Percentiles rank a stretch among this genome's conserved stretches.
phyloP scores from a whole-genome alignment of 2,113 vertebrate species.

The Lates calcarifer region DNA sequence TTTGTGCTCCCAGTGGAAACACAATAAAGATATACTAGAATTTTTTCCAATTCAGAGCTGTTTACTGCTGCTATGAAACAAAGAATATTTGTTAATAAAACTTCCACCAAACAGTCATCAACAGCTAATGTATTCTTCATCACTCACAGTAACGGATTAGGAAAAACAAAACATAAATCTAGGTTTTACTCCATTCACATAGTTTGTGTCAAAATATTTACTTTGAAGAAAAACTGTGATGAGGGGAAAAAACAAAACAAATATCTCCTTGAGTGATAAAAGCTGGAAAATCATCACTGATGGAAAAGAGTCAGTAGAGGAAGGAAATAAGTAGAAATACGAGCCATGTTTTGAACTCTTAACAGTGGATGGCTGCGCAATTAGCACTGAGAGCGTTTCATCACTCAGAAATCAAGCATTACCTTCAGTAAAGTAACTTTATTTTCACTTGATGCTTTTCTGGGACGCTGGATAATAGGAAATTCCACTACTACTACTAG shows the following conservation, averaged over 20 bases:
- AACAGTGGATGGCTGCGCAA: not conserved
- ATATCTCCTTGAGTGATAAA: not conserved
- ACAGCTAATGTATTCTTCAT: not conserved
- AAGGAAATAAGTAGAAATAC: not conserved
- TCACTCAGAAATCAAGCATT: not conserved
- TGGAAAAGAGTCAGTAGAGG: not conserved
- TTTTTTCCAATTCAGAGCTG: not conserved
- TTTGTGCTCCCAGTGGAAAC: constrained; percentile 7
- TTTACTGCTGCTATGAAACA: constrained; percentile 11
- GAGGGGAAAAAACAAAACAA: not conserved
- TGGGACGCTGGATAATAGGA: constrained; percentile 4
- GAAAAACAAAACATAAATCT: not conserved
- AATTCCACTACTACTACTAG: constrained; percentile 16
- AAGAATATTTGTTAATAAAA: not conserved
- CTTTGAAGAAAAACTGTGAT: not conserved
- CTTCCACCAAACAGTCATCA: not conserved
- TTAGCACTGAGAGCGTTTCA: not conserved
- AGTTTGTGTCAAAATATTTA: constrained; percentile 4
- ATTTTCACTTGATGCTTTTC: constrained; percentile 1
- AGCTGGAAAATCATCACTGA: not conserved
- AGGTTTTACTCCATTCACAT: not conserved
- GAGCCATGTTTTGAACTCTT: not conserved
- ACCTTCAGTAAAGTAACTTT: not conserved
- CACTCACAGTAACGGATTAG: not conserved
- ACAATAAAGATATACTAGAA: not conserved